These are phyloP conservation scores for Meriones unguiculatus DNA, from an alignment of 2,113 vertebrate genomes.

Conservation along the genomic window DNA sequence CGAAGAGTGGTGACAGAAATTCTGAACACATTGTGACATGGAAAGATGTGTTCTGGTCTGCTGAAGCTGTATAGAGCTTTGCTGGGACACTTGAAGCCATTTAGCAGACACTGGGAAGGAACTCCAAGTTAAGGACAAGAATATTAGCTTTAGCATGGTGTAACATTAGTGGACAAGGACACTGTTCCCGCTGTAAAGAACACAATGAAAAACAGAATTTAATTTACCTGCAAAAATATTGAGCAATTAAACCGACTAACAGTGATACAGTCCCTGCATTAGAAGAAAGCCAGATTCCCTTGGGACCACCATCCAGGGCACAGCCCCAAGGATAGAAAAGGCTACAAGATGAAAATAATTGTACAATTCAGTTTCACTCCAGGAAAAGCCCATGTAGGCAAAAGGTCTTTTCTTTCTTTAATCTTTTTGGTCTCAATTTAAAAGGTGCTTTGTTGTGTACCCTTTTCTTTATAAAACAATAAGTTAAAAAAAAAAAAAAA, in stretches of 20 bases:
- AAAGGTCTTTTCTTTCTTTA: background rate
- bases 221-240: slow-evolving; percentile 92
- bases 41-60: slow-evolving; percentile 93
- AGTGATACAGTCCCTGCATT: slow-evolving; percentile 92
- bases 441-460: background rate
- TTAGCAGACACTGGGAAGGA: slow-evolving; percentile 92
- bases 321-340: background rate
- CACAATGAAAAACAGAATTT: slow-evolving; percentile 89
- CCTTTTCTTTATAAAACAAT: background rate
- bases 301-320: background rate
- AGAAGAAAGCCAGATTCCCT: slow-evolving; percentile 89
- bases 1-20: slow-evolving; percentile 91
- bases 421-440: background rate
- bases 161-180: slow-evolving; percentile 92
- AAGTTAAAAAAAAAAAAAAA: background rate
- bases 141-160: slow-evolving; percentile 91
- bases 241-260: slow-evolving; percentile 93
- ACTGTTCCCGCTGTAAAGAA: slow-evolving; percentile 91
- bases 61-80: slow-evolving; percentile 93
- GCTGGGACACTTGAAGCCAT: slow-evolving; percentile 91
- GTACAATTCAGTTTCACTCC: background rate
- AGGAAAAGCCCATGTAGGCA: background rate
- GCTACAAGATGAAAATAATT: background rate
- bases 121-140: slow-evolving; percentile 90
- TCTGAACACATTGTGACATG: slow-evolving; percentile 91